A percentile compares a stretch with the other conserved stretches of the same genome.
Conservation (phyloP, 2,113 vertebrate species). For the Trachemys scripta region DNA sequence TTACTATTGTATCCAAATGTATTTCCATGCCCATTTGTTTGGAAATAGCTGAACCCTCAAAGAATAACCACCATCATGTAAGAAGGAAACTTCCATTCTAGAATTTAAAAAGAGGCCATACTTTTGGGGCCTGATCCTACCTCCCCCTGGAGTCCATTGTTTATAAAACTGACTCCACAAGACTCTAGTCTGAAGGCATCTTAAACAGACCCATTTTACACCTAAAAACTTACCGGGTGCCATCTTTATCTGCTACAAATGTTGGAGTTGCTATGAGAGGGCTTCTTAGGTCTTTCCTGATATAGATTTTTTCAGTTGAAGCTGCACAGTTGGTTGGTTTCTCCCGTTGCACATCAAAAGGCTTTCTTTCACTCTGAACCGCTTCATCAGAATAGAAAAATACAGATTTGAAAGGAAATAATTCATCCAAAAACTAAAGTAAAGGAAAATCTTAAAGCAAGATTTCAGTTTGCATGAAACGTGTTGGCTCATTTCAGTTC, state of each 20-base stretch:
- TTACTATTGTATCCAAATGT: not conserved
- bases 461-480: not conserved
- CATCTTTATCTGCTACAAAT: slow-evolving; percentile 94
- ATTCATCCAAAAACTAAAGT: not conserved
- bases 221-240: slow-evolving; percentile 84
- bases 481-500: not conserved
- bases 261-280: slow-evolving; percentile 97
- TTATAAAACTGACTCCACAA: not conserved
- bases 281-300: slow-evolving; percentile 95
- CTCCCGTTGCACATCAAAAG: slow-evolving; percentile 94
- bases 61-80: not conserved
- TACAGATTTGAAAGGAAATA: slow-evolving; percentile 43
- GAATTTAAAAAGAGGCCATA: not conserved
- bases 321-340: slow-evolving; percentile 97
- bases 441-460: not conserved
- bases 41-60: not conserved
- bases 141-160: not conserved
- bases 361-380: slow-evolving; percentile 98
- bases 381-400: slow-evolving; percentile 79
- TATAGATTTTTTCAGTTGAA: slow-evolving; percentile 98
- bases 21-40: not conserved
- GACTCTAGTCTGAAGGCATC: not conserved
- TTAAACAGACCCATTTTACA: accelerated
- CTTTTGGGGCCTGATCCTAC: not conserved
- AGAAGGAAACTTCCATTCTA: not conserved